Conservation (phyloP, 2,113 vertebrate species). For the Entelurus aequoreus region DNA sequence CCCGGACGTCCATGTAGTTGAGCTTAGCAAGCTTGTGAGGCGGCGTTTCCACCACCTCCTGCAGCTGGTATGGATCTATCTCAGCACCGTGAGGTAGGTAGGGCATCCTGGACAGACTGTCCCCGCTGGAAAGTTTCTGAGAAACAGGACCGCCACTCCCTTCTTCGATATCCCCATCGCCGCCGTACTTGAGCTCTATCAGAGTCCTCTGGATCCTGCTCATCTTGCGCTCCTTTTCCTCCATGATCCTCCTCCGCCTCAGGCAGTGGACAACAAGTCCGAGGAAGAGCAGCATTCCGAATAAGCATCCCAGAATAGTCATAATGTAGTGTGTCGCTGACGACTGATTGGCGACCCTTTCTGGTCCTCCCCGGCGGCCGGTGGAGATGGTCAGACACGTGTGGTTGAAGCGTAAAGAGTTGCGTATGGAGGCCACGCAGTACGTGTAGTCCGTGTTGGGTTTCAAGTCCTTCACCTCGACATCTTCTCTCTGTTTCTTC, state of each 20-base stretch:
- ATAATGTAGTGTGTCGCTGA: constrained; percentile 96
- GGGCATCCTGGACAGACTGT: constrained; percentile 82
- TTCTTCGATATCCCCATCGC: constrained; percentile 82
- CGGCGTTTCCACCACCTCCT: constrained; percentile 83
- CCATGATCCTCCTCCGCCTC: constrained; percentile 79
- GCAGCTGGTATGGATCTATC: constrained; percentile 85
- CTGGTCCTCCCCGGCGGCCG: constrained; percentile 62
- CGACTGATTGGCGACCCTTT: constrained; percentile 67
- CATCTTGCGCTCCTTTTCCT: constrained; percentile 81
- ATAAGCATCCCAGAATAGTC: constrained; percentile 92
- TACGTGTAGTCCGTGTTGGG: constrained; percentile 94
- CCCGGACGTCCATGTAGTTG: constrained; percentile 93
- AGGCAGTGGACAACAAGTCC: constrained; percentile 88
- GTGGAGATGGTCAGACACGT: constrained; percentile 91
- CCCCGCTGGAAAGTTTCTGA: constrained; percentile 76
- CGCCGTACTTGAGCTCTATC: constrained; percentile 89
- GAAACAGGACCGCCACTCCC: constrained; percentile 75
- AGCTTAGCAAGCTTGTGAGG: constrained; percentile 81
- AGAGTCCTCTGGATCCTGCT: constrained; percentile 86
- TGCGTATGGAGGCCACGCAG: constrained; percentile 90
- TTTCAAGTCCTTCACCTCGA: constrained; percentile 81
- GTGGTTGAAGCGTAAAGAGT: constrained; percentile 89
- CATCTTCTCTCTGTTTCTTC: constrained; percentile 81
- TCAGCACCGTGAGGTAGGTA: constrained; percentile 81
- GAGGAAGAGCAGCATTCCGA: constrained; percentile 90